These are phyloP conservation scores for Arothron firmamentum DNA, from an alignment of 2,113 vertebrate genomes.

Conservation along the genomic window DNA sequence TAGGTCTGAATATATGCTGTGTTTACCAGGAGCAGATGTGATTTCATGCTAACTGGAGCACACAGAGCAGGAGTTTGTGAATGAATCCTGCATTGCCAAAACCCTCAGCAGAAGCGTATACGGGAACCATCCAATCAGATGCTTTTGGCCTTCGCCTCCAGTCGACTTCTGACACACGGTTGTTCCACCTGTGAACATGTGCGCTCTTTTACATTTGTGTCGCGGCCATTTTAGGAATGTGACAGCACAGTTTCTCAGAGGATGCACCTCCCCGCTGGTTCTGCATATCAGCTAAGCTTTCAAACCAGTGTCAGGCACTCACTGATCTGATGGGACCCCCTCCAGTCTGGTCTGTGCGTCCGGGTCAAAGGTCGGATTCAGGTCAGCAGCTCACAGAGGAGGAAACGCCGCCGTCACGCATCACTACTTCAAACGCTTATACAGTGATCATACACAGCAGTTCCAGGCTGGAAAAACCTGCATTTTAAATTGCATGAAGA, in stretches of 20 bases:
- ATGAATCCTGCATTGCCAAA: too few relatives aligned
- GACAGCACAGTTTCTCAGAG: conserved; percentile 10
- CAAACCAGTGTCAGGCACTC: conserved; percentile 51
- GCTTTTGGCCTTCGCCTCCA: too few relatives aligned
- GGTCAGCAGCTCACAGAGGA: conserved; percentile 27
- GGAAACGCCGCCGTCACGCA: conserved; percentile 5
- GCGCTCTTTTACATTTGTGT: conserved; percentile 2
- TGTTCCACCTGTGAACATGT: background rate
- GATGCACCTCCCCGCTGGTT: conserved; percentile 25
- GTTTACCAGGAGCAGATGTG: too few relatives aligned
- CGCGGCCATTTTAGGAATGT: conserved; percentile 1
- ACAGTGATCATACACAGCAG: too few relatives aligned
- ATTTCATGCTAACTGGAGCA: too few relatives aligned
- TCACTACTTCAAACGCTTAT: background rate
- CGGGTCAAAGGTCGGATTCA: conserved; percentile 39
- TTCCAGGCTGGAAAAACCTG: too few relatives aligned
- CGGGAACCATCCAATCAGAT: conserved; percentile 3
- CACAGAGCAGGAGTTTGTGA: too few relatives aligned
- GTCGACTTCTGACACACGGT: conserved; percentile 6
- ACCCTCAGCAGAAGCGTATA: too few relatives aligned
- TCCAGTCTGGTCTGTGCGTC: conserved; percentile 4
- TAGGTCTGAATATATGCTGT: too few relatives aligned
- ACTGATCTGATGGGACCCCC: conserved; percentile 33
- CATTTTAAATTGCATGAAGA: too few relatives aligned
- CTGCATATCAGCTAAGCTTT: conserved; percentile 38